A percentile compares a stretch with the other conserved stretches of the same genome.
Conservation (phyloP, 2,888 invertebrate genomes). For the Labia minor region DNA sequence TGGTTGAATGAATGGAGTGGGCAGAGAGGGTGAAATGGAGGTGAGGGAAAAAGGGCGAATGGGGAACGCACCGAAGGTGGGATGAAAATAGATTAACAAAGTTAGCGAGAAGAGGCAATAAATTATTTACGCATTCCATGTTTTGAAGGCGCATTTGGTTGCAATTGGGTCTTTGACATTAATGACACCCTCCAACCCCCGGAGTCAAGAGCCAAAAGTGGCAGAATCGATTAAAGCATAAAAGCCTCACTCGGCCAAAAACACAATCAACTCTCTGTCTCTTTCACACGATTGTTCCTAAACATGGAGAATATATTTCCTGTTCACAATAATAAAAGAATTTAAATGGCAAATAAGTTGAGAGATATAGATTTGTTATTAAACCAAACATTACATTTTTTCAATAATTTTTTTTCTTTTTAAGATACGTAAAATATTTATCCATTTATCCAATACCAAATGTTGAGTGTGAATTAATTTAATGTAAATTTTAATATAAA, state of each 20-base stretch:
- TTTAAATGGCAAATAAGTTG: too few species aligned
- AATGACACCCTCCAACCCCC: conserved; percentile 1
- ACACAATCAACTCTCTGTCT: neutral
- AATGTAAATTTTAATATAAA: too few species aligned
- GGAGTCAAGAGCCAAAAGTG: conserved; percentile 13
- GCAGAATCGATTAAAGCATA: conserved; percentile 8
- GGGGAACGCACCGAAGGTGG: neutral
- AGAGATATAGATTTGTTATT: too few species aligned
- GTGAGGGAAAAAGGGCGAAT: neutral
- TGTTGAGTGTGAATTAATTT: too few species aligned
- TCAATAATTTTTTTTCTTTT: too few species aligned
- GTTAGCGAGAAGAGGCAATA: conserved; percentile 13
- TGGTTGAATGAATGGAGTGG: too few species aligned
- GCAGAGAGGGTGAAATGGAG: too few species aligned
- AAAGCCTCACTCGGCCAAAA: neutral
- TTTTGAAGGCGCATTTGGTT: conserved; percentile 8
- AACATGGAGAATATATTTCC: neutral
- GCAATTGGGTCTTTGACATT: conserved; percentile 13
- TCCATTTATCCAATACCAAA: too few species aligned
- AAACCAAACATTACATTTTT: too few species aligned
- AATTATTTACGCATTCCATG: conserved; percentile 13
- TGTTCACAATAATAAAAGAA: too few species aligned
- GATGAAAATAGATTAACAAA: neutral
- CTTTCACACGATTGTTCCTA: neutral
- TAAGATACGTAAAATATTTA: too few species aligned